Percentiles rank a stretch among this genome's conserved stretches.
Conservation (phyloP, 2,888 invertebrate genomes). For the Flexamia atlantica region DNA sequence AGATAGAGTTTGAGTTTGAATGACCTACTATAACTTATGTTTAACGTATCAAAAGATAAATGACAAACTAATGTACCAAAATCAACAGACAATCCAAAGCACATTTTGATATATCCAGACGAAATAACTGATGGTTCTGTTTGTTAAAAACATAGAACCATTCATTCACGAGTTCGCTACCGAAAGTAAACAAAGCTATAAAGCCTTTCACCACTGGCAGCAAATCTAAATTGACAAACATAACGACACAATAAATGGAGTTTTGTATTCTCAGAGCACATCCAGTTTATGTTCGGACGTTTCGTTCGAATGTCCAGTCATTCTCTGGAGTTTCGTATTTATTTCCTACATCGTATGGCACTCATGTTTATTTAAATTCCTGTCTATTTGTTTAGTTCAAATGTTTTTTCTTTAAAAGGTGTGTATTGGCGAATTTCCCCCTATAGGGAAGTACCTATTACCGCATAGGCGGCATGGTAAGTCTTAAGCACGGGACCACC, state of each 20-base stretch:
- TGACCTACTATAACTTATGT: no score
- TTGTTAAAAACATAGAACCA: not conserved
- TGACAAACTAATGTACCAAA: no score
- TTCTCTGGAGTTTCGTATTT: not conserved
- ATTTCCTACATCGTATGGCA: not conserved
- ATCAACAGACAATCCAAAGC: not conserved
- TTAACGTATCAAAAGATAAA: no score
- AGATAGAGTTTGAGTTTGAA: no score
- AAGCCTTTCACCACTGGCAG: conserved; percentile 13
- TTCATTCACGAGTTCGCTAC: conserved; percentile 12
- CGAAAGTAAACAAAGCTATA: conserved; percentile 35
- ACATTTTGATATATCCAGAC: not conserved
- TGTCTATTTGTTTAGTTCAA: no score
- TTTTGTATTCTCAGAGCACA: conserved; percentile 13
- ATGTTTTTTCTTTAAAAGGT: no score
- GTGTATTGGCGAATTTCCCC: no score
- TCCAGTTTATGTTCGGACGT: not conserved
- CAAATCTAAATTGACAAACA: conserved; percentile 22
- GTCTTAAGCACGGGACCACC: no score
- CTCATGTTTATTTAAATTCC: no score
- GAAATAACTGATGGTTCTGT: not conserved
- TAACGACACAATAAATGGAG: conserved; percentile 17
- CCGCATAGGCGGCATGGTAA: no score
- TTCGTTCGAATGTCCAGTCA: no score
- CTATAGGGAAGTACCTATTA: no score